Percentiles rank a stretch among this genome's conserved stretches.
phyloP scores from a whole-genome alignment of 2,113 vertebrate genomes.

The Gasterosteus nipponicus region DNA sequence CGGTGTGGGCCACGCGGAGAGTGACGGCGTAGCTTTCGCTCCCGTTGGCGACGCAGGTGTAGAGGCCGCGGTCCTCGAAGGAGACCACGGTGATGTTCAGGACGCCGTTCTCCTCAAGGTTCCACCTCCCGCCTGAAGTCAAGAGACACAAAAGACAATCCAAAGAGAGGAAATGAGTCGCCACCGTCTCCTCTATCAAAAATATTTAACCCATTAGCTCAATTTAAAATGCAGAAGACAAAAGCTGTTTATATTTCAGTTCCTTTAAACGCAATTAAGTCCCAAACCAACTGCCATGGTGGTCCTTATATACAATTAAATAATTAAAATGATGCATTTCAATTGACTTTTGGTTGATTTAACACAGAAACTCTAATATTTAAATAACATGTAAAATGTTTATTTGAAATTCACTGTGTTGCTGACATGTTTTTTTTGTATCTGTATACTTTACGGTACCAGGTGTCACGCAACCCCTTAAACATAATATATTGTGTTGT shows the following conservation, averaged over 20 bases:
- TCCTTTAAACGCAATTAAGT: too few relatives aligned
- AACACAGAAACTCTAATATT: background rate
- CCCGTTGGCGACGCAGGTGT: slow-evolving; percentile 81
- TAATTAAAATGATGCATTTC: too few relatives aligned
- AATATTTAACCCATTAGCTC: background rate
- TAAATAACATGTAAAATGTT: background rate
- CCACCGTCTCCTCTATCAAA: background rate
- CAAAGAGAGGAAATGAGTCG: background rate
- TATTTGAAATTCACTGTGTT: background rate
- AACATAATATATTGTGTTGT: background rate
- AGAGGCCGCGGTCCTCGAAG: slow-evolving; percentile 91
- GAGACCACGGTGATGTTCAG: slow-evolving; percentile 91
- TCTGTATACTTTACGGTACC: too few relatives aligned
- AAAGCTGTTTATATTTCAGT: background rate
- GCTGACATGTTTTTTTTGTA: background rate
- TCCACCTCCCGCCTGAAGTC: slow-evolving; percentile 86
- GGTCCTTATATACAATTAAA: too few relatives aligned
- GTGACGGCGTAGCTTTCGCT: slow-evolving; percentile 86
- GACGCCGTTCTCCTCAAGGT: slow-evolving; percentile 75
- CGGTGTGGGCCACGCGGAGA: slow-evolving; percentile 88
- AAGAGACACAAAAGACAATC: background rate
- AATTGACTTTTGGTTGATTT: background rate
- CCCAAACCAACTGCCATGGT: too few relatives aligned
- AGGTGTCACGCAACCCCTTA: too few relatives aligned
- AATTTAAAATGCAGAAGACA: background rate